Evolutionary conservation across 2,113 vertebrate species (phyloP).

Genomic region (Cnemophilus loriae): DNA sequence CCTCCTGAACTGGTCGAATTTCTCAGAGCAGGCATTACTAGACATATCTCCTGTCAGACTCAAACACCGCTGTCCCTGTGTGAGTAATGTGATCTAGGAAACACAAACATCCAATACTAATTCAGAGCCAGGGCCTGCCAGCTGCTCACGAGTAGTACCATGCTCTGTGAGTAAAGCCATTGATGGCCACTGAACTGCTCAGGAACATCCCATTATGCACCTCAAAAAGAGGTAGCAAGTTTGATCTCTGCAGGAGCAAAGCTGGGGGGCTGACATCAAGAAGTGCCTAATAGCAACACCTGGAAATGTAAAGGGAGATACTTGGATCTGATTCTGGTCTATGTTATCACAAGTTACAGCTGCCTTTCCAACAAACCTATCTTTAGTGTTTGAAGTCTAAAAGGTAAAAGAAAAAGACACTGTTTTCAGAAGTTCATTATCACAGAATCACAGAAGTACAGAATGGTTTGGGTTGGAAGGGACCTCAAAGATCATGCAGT

Average conservation of each 20-base stretch:
- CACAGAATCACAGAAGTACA: neutral
- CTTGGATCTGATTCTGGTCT: neutral
- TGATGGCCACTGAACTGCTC: neutral
- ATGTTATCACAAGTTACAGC: neutral
- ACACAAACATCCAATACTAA: neutral
- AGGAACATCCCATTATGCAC: neutral
- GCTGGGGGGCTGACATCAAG: neutral
- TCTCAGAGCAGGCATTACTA: neutral
- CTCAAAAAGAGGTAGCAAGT: neutral
- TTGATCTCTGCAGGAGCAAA: neutral
- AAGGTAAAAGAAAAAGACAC: neutral
- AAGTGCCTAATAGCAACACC: neutral
- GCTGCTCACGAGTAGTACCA: neutral
- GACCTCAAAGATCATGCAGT: neutral
- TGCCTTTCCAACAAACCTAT: neutral
- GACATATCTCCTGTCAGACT: neutral
- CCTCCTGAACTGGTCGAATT: neutral
- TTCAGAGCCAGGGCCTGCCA: neutral
- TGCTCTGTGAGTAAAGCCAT: neutral
- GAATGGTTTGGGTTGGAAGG: neutral
- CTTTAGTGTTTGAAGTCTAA: neutral
- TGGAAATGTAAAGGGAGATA: neutral
- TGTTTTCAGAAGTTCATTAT: neutral
- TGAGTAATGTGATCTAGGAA: neutral
- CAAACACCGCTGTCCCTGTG: neutral